Percentiles rank a stretch among this genome's conserved stretches.
Evolutionary conservation across 1,140 invertebrate genomes (phyloP).

Genomic region (Calliopsis andreniformis): DNA sequence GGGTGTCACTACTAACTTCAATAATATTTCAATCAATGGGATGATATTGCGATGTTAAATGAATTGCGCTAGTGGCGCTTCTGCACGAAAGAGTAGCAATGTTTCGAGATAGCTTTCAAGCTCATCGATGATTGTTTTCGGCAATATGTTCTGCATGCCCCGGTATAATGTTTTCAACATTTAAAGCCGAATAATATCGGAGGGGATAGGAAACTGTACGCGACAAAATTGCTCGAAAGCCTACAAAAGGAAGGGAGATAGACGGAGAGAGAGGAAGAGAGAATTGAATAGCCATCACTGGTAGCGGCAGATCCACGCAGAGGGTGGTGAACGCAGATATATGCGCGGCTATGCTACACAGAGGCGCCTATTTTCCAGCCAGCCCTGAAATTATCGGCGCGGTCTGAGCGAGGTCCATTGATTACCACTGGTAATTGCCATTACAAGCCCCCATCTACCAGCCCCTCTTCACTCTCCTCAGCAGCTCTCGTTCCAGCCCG

Average conservation of each 20-base stretch:
- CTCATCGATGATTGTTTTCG: not conserved
- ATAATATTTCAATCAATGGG: too few relatives aligned
- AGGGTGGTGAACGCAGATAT: conserved; percentile 5
- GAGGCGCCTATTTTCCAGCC: conserved; percentile 60
- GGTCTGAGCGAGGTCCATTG: conserved; percentile 69
- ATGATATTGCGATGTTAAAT: too few relatives aligned
- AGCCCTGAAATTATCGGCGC: conserved; percentile 73
- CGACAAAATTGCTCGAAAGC: conserved; percentile 26
- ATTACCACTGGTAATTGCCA: conserved; percentile 74
- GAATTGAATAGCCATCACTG: conserved; percentile 35
- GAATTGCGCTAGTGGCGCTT: too few relatives aligned
- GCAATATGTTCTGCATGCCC: too few relatives aligned
- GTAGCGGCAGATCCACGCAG: conserved; percentile 3
- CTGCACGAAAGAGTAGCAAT: too few relatives aligned
- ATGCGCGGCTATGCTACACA: conserved; percentile 14
- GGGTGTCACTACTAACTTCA: too few relatives aligned
- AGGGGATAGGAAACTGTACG: not conserved
- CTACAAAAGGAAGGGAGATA: too few relatives aligned
- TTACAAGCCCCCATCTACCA: conserved; percentile 53
- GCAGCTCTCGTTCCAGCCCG: not conserved
- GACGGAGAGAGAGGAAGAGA: too few relatives aligned
- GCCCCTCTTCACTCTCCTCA: conserved; percentile 15
- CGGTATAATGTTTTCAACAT: not conserved
- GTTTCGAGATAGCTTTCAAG: not conserved
- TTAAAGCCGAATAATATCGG: conserved; percentile 3